Base-by-base conservation (phyloP, 1,140 invertebrate genomes). In the Parasteatoda tepidariorum region DNA sequence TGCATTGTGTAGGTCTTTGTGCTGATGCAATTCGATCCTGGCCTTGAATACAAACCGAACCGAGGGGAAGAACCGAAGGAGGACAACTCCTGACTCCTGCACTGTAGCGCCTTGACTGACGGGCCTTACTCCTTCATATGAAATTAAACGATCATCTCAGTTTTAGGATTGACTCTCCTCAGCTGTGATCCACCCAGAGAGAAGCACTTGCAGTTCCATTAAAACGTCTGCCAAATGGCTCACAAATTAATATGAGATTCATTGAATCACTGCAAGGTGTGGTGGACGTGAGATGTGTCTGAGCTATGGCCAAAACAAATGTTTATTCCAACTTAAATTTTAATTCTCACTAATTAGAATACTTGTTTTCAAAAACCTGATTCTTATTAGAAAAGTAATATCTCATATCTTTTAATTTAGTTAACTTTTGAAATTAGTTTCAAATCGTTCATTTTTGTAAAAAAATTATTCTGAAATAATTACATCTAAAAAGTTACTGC, bases 51-150 rank as follows among this genome's bases (percentile, higher is more conserved):
- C 91, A 96, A 95, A 88, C 95, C 95, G 87, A 93, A 93, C 87
- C 91, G 94, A 88, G 94, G 95, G 85, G 87, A 87, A 84, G 78
- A 70, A 86, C 84, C 83, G 85, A 88, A 38, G 87, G 88, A 83
- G 67, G 74, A 85, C 59, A 79, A 67, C 81, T 97, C 96, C 93
- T 97, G 96, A 97, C 96, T 97, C 93, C 94, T 97, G 93, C 94
- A 97, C 91, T 97, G 96, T 96, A 97, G 96, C 94, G 95, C 96
- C 93, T 95, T 97, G 92, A 98, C 96, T 87, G 96, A 98, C 91
- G 94, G 94, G 90, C 93, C 93, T 86, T 94, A 94, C 89, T 94
- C 93, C 34, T 90, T 89, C 86, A 89, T 90, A 59, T 89, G 59
- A 78, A 78, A 38, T 34, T 22, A 24, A 7, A 11, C 57, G 57